Evolutionary conservation across 92 coral and sea anemone species (phyloP).

Genomic region (Ricordea florida): DNA sequence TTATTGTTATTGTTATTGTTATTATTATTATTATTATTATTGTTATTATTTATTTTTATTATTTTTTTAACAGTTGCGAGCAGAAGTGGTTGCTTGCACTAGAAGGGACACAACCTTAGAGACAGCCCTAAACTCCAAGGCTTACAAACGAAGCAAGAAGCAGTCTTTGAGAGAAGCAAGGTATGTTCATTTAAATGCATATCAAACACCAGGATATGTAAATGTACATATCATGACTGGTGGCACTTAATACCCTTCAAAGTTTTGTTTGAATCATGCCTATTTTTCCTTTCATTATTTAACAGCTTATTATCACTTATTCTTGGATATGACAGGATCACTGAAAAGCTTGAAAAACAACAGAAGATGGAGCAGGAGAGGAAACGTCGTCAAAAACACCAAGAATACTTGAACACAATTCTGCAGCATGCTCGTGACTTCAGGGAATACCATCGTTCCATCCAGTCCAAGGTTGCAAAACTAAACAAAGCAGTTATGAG

Average conservation of each 20-base stretch:
- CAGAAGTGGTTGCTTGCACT: constrained; percentile 94
- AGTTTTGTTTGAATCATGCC: too few species aligned
- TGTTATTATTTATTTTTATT: neutral
- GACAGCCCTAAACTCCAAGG: constrained; percentile 97
- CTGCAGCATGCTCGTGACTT: constrained; percentile 97
- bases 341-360: constrained; percentile 97
- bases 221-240: neutral
- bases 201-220: neutral
- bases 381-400: constrained; percentile 97
- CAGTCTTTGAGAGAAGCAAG: constrained; percentile 98
- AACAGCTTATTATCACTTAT: too few species aligned
- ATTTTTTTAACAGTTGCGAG: constrained; percentile 62
- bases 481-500: constrained; percentile 93
- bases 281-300: neutral
- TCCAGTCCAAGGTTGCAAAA: constrained; percentile 90
- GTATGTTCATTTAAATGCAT: constrained; percentile 19
- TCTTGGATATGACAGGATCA: constrained; percentile 70
- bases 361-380: constrained; percentile 99
- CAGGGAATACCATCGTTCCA: constrained; percentile 91
- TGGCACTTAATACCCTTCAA: neutral
- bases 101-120: constrained; percentile 96
- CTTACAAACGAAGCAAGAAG: constrained; percentile 97
- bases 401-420: constrained; percentile 93
- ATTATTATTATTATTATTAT: too few species aligned
- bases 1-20: too few species aligned